phyloP scores from a whole-genome alignment of 2,113 vertebrate species.

The Budorcas taxicolor region DNA sequence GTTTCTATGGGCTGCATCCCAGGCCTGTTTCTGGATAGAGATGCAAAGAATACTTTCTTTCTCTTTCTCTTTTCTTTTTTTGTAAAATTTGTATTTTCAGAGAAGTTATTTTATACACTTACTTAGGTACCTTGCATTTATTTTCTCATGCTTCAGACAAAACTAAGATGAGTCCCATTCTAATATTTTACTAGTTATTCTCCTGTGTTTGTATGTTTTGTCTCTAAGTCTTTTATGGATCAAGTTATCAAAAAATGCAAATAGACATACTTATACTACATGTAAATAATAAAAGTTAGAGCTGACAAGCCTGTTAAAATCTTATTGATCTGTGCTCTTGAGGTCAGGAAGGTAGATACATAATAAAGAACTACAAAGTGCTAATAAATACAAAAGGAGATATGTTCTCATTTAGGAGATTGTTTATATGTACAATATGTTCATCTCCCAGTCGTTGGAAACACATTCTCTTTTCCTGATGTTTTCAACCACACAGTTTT shows the following conservation, averaged over 20 bases:
- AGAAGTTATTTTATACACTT: not conserved
- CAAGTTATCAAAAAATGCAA: not conserved
- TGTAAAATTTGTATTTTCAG: not conserved
- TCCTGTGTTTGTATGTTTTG: not conserved
- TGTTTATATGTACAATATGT: not conserved
- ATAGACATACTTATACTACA: not conserved
- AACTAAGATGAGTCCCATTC: not conserved
- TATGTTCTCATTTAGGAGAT: not conserved
- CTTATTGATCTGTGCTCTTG: not conserved
- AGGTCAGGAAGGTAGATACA: not conserved
- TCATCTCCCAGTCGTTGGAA: not conserved
- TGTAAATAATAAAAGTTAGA: not conserved
- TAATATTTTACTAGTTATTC: not conserved
- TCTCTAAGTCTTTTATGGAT: not conserved
- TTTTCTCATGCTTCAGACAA: not conserved
- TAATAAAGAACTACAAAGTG: not conserved
- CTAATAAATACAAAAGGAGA: not conserved
- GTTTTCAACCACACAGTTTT: not conserved
- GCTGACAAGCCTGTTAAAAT: not conserved
- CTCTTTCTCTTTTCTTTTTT: not conserved
- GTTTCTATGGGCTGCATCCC: not conserved
- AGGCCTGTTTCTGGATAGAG: not conserved
- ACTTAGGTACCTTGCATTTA: not conserved
- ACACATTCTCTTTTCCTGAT: not conserved
- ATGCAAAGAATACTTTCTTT: not conserved